These are phyloP conservation scores for Xenus cinereus DNA, from an alignment of 2,113 vertebrate species.

Conservation along the genomic window DNA sequence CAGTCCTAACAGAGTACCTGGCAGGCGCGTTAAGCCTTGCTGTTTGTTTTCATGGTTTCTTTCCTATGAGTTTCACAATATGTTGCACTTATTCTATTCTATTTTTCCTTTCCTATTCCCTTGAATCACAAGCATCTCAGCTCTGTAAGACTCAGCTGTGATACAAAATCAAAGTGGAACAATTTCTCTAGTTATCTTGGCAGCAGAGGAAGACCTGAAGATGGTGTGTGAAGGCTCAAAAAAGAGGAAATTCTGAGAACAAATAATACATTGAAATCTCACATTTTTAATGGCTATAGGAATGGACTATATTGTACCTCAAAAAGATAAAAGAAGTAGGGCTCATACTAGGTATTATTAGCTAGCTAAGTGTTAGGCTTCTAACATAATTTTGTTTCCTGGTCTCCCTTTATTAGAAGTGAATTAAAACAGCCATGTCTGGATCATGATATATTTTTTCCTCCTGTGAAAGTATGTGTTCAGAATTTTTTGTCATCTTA, in stretches of 20 bases:
- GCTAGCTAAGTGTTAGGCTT: background rate
- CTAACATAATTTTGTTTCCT: background rate
- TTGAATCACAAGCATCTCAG: background rate
- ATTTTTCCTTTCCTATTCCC: background rate
- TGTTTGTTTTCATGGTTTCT: background rate
- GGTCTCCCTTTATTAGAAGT: background rate
- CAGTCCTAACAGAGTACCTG: background rate
- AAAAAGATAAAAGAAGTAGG: background rate
- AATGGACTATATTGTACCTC: background rate
- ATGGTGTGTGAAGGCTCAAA: background rate
- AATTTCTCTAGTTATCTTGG: background rate
- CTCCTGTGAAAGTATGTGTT: background rate
- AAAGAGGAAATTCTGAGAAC: background rate
- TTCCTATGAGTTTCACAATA: background rate
- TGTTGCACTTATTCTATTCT: background rate
- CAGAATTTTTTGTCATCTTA: background rate
- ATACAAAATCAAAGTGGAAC: background rate
- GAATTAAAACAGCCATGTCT: background rate
- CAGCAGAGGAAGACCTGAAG: background rate
- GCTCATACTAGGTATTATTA: background rate
- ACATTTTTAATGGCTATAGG: background rate
- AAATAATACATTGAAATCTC: background rate
- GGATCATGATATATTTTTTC: background rate
- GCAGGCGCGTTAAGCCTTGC: no score
- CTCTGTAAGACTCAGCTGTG: background rate